Percentiles rank a stretch among this genome's conserved stretches.
These are phyloP conservation scores for Acrossocheilus wenchowensis DNA, from an alignment of 2,797 vertebrate genomes.

Conservation along the genomic window DNA sequence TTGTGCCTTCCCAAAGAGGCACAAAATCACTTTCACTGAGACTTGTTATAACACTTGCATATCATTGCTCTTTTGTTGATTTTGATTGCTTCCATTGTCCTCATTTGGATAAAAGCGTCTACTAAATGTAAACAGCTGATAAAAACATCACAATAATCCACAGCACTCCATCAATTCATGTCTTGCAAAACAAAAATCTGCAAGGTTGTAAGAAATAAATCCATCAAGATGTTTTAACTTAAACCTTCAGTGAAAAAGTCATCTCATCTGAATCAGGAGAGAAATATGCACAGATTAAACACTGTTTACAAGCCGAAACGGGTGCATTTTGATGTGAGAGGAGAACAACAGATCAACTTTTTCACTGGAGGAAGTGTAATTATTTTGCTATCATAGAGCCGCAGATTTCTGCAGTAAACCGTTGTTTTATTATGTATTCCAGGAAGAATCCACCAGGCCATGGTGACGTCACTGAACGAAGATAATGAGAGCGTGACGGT, in stretches of 20 bases:
- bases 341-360: neutral
- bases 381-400: neutral
- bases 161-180: neutral
- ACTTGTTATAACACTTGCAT: too few species aligned
- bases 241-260: neutral
- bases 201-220: neutral
- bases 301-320: neutral
- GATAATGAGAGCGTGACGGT: slow-evolving; percentile 97
- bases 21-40: too few species aligned
- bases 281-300: neutral
- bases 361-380: neutral
- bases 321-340: neutral
- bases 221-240: neutral
- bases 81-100: too few species aligned
- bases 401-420: neutral
- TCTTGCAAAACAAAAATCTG: neutral
- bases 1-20: too few species aligned
- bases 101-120: too few species aligned
- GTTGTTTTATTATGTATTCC: slow-evolving; percentile 39
- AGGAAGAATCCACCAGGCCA: slow-evolving; percentile 98
- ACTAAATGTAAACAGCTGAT: neutral
- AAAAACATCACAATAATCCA: neutral
- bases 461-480: slow-evolving; percentile 97
- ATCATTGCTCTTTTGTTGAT: too few species aligned
- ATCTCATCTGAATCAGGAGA: neutral